Conservation (phyloP, 2,888 invertebrate genomes). For the Bruchidius siliquastri region DNA sequence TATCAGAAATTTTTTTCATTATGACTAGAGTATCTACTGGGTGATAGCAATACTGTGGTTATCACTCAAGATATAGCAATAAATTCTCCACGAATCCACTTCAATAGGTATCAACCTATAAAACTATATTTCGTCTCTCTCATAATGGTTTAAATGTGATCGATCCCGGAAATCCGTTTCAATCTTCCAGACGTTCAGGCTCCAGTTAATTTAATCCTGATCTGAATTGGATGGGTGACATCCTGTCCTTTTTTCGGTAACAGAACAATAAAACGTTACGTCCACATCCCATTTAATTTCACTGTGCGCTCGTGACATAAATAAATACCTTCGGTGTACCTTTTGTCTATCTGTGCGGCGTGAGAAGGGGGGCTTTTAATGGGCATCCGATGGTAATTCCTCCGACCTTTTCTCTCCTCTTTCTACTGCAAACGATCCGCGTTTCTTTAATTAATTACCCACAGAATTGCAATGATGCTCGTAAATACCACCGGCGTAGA, state of each 20-base stretch:
- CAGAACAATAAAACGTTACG: background rate
- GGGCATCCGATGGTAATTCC: background rate
- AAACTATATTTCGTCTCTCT: no score
- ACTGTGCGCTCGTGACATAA: background rate
- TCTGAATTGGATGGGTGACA: background rate
- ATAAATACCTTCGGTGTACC: background rate
- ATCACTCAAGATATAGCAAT: no score
- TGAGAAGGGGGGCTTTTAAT: background rate
- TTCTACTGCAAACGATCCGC: background rate
- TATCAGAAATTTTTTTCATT: no score
- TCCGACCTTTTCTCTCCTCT: background rate
- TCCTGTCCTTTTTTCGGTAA: background rate
- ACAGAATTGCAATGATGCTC: background rate
- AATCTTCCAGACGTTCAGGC: no score
- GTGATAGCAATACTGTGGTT: no score
- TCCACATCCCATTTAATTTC: background rate
- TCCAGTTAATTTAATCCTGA: background rate
- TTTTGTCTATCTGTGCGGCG: background rate
- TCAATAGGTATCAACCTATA: no score
- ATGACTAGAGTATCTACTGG: no score
- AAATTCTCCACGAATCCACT: no score
- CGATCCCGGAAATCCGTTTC: no score
- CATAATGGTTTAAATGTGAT: no score
- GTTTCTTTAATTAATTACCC: background rate
- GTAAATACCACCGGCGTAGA: background rate